Base-by-base conservation (phyloP, 2,113 vertebrate species). In the Alectura lathami region DNA sequence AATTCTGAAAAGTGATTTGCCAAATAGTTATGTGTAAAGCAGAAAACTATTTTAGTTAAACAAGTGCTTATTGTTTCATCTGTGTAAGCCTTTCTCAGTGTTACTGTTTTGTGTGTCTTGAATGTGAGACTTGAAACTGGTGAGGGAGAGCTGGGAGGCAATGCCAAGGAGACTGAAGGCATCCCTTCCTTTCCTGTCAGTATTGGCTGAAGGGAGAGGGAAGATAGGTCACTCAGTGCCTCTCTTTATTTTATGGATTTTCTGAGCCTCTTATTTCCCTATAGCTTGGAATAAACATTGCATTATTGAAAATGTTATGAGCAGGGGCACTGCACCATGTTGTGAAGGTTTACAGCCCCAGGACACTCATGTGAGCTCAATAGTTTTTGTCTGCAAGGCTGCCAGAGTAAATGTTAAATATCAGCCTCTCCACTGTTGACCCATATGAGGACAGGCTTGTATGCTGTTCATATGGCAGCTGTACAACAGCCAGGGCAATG, bases 341-440 rank as follows among this genome's bases (percentile, higher is more conserved):
- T 11, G 10, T 38, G 45, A 80, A 59, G 10, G 2, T 59, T 83
- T 76, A 16, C 13, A 45, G 36, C 9, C 47, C 26, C 32, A 45
- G 24, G 16, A 13, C 9, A 23, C 5, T 63, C 1, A 2, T 1
- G 1, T 48, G 54, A 59, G 17, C 21, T 34, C 36, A 48, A 4
- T 18, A n/a, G 5, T 13, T 80, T 51, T 76, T 72, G 21, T 51
- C 30, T 29, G 50, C 20, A 57, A 32, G 30, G 43, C 3, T 13
- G 48, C 53, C 21, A 26, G 45, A 60, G 5, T 32, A 87, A 51
- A 64, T 4, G 2, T 38, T 38, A 89, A 73, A 34, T n/a, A 18
- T 9, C 0, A 0, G 27, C 17, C 6, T 59, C 36, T 81, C 50
- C 15, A 9, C 29, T 47, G 17, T 64, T 89, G 48, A 60, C 8